phyloP scores from a whole-genome alignment of 2,113 vertebrate genomes.

The Callipepla squamata region DNA sequence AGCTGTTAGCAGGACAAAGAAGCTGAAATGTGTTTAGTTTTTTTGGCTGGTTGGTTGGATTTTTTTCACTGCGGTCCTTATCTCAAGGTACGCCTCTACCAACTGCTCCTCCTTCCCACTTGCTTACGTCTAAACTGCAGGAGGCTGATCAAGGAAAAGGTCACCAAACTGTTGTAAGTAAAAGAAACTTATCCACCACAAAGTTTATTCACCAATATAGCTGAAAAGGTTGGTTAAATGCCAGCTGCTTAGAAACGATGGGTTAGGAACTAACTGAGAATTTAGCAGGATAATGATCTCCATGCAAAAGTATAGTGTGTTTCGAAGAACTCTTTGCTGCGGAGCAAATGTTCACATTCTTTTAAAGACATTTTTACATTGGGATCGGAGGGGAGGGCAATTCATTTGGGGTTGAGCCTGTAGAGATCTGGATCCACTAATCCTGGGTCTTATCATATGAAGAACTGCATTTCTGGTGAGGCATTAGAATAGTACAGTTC shows the following conservation, averaged over 20 bases:
- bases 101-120: not conserved
- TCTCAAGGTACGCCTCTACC: not conserved
- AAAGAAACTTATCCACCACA: not conserved
- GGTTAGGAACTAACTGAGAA: not conserved
- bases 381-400: not conserved
- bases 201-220: not conserved
- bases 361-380: not conserved
- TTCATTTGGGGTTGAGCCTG: not conserved
- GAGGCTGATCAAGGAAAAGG: not conserved
- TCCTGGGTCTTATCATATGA: not conserved
- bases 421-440: not conserved
- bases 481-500: not conserved
- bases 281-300: not conserved
- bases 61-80: not conserved
- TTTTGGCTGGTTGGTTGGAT: not conserved
- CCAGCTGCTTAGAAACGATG: not conserved
- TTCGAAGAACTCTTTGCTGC: not conserved
- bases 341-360: not conserved
- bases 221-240: slow-evolving; percentile 15
- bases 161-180: not conserved
- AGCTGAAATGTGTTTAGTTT: not conserved
- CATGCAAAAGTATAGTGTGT: not conserved
- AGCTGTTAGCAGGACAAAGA: not conserved
- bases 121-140: not conserved
- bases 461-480: not conserved